These are phyloP conservation scores for Pinna nobilis DNA, from an alignment of 1,140 invertebrate species.

Conservation along the genomic window DNA sequence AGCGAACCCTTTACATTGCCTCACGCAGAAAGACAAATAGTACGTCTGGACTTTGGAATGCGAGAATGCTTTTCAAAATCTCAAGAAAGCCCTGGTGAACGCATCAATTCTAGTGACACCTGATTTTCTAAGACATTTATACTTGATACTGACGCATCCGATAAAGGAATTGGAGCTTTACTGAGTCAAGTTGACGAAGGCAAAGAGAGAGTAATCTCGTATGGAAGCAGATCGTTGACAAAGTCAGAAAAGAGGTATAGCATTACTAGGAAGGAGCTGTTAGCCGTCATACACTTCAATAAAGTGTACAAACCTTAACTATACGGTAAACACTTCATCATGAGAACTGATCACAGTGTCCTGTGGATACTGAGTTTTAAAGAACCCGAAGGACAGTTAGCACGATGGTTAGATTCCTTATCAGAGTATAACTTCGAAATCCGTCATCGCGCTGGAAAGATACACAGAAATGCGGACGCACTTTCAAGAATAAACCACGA, in stretches of 20 bases:
- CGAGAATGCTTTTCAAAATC: background rate
- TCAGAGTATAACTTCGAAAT: too few relatives aligned
- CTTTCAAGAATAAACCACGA: too few relatives aligned
- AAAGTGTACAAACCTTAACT: too few relatives aligned
- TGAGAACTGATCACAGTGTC: too few relatives aligned
- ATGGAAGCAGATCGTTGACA: constrained; percentile 16
- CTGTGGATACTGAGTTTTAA: too few relatives aligned
- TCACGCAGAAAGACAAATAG: too few relatives aligned
- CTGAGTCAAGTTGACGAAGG: constrained; percentile 42
- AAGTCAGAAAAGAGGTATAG: background rate
- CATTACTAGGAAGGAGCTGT: constrained; percentile 1
- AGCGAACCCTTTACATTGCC: too few relatives aligned
- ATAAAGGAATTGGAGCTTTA: constrained; percentile 35
- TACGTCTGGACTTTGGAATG: constrained; percentile 19
- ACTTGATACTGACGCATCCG: constrained; percentile 37
- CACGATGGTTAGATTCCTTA: too few relatives aligned
- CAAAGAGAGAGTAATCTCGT: constrained; percentile 32
- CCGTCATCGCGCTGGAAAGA: too few relatives aligned
- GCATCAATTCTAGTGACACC: background rate
- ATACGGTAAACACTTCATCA: too few relatives aligned
- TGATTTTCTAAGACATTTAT: background rate
- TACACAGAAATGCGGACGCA: too few relatives aligned
- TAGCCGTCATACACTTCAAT: constrained; percentile 1
- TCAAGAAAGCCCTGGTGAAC: background rate
- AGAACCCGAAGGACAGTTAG: too few relatives aligned